A percentile compares a stretch with the other conserved stretches of the same genome.
phyloP scores from a whole-genome alignment of 2,888 invertebrate species.

The Pinctada fucata region DNA sequence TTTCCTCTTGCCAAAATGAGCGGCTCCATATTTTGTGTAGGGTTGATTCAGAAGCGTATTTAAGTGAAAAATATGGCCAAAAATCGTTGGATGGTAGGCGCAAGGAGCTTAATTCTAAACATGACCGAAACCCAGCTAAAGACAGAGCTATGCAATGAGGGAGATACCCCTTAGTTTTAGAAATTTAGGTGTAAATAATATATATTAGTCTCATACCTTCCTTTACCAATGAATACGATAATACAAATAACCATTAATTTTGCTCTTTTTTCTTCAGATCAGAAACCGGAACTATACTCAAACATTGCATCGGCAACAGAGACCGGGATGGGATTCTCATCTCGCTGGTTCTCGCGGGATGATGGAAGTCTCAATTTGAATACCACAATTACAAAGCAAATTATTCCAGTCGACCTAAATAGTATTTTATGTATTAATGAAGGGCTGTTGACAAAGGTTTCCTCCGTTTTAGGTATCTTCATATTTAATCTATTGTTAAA shows the following conservation, averaged over 20 bases:
- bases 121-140: no score
- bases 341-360: slow-evolving; percentile 88
- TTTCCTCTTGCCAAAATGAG: no score
- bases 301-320: slow-evolving; percentile 91
- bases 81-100: no score
- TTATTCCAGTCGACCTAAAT: slow-evolving; percentile 90
- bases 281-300: slow-evolving; percentile 36
- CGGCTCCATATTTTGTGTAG: no score
- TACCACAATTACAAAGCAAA: slow-evolving; percentile 82
- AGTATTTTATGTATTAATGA: slow-evolving; percentile 86
- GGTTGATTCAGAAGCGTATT: no score
- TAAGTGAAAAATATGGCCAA: no score
- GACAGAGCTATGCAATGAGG: no score
- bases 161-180: no score
- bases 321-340: slow-evolving; percentile 97
- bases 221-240: no score
- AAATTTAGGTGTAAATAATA: no score
- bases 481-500: neutral
- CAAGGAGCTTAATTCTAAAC: no score
- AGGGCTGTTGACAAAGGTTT: slow-evolving; percentile 81
- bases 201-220: no score
- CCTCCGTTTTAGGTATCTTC: slow-evolving; percentile 75
- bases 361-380: slow-evolving; percentile 80
- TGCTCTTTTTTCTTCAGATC: neutral
- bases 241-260: neutral